These are phyloP conservation scores for Pluvialis apricaria DNA, from an alignment of 2,113 vertebrate species.

Conservation along the genomic window DNA sequence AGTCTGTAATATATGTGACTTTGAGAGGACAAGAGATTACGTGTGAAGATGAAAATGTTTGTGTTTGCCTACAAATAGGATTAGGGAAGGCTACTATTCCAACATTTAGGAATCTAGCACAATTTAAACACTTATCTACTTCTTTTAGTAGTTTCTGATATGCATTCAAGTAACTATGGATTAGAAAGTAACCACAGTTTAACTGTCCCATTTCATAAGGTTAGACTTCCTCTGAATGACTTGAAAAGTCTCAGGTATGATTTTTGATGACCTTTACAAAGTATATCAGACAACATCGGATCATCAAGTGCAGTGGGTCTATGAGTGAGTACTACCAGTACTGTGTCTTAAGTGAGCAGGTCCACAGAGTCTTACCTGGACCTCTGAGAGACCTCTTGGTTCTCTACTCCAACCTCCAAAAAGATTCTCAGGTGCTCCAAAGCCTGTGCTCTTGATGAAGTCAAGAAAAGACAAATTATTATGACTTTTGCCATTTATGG, in stretches of 20 bases:
- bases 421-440: background rate
- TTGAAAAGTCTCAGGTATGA: background rate
- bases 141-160: background rate
- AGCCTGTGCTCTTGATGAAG: background rate
- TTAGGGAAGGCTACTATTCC: background rate
- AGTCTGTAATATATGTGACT: background rate
- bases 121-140: background rate
- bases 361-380: background rate
- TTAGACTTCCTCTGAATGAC: background rate
- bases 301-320: background rate
- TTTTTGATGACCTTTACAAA: background rate
- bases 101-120: background rate
- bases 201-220: background rate
- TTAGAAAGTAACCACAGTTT: background rate
- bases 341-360: background rate
- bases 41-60: background rate
- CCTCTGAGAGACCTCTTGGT: background rate
- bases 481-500: background rate
- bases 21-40: background rate
- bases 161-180: background rate
- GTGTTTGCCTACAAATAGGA: background rate
- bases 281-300: background rate
- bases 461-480: background rate
- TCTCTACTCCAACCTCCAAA: background rate
- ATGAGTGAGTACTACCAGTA: background rate